A percentile compares a stretch with the other conserved stretches of the same genome.
These are phyloP conservation scores for Microplitis demolitor DNA, from an alignment of 1,140 invertebrate species.

Conservation along the genomic window DNA sequence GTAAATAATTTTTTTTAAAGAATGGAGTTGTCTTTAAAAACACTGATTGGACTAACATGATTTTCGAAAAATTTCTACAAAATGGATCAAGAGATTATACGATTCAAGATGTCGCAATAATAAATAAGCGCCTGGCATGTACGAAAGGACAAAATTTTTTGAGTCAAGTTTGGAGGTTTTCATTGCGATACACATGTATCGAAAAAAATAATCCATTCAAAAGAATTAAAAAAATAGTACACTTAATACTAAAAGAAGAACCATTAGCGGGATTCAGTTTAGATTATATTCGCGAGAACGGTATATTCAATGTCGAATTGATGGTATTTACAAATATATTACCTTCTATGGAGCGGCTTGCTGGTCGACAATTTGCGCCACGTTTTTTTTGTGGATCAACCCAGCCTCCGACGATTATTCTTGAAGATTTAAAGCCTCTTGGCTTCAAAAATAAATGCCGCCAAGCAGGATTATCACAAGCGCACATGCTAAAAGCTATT, in stretches of 20 bases:
- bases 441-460: conserved; percentile 4
- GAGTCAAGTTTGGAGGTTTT: conserved; percentile 11
- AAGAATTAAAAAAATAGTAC: not conserved
- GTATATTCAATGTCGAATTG: conserved; percentile 3
- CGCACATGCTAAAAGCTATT: conserved; percentile 12
- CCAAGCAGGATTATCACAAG: not conserved
- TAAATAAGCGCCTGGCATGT: conserved; percentile 1
- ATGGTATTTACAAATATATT: conserved; percentile 6
- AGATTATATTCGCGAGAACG: conserved; percentile 8
- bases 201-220: not conserved
- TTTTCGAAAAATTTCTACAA: conserved; percentile 8
- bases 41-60: conserved; percentile 10
- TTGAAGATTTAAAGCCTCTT: conserved; percentile 1
- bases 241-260: conserved; percentile 13
- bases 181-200: conserved; percentile 1
- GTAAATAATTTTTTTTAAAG: not conserved
- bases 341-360: not conserved
- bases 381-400: conserved; percentile 7
- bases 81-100: not conserved
- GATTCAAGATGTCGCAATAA: conserved; percentile 9
- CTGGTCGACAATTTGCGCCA: conserved; percentile 5
- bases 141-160: conserved; percentile 10
- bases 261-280: conserved; percentile 9
- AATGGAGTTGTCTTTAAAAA: conserved; percentile 4
- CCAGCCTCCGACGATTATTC: conserved; percentile 1